These are phyloP conservation scores for Cacoxenus indagator DNA, from an alignment of 2,888 invertebrate genomes.

Conservation along the genomic window DNA sequence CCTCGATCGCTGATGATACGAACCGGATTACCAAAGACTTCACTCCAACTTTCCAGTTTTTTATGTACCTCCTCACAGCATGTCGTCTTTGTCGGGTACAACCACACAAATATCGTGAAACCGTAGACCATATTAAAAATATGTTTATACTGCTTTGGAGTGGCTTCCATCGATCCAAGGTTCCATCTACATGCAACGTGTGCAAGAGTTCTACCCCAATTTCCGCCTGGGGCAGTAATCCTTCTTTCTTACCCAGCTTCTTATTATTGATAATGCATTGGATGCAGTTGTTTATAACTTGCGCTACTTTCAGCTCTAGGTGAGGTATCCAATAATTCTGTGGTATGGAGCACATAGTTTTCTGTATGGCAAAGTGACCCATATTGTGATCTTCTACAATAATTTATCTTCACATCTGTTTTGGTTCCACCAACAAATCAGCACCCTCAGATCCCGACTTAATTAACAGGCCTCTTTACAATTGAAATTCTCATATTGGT, in stretches of 20 bases:
- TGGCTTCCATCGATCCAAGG: background rate
- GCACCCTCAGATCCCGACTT: constrained; percentile 24
- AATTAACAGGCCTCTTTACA: constrained; percentile 23
- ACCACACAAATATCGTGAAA: background rate
- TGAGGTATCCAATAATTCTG: constrained; percentile 13
- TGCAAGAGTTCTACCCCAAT: background rate
- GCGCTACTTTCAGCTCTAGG: background rate
- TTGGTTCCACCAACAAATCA: constrained; percentile 29
- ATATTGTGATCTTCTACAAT: background rate
- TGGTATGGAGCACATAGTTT: background rate
- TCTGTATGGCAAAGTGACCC: constrained; percentile 2
- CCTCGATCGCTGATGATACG: background rate
- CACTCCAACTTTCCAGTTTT: background rate
- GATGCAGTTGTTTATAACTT: background rate
- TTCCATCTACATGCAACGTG: background rate
- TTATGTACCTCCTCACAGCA: no score
- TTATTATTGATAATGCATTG: no score
- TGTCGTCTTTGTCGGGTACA: no score
- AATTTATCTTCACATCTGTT: constrained; percentile 17
- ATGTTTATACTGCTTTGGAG: background rate
- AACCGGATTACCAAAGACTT: background rate
- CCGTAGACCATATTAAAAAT: background rate
- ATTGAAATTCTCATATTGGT: constrained; percentile 24
- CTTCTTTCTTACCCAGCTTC: background rate
- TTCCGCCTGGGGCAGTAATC: background rate